phyloP scores from a whole-genome alignment of 2,113 vertebrate genomes.

The Oenanthe oenanthe region DNA sequence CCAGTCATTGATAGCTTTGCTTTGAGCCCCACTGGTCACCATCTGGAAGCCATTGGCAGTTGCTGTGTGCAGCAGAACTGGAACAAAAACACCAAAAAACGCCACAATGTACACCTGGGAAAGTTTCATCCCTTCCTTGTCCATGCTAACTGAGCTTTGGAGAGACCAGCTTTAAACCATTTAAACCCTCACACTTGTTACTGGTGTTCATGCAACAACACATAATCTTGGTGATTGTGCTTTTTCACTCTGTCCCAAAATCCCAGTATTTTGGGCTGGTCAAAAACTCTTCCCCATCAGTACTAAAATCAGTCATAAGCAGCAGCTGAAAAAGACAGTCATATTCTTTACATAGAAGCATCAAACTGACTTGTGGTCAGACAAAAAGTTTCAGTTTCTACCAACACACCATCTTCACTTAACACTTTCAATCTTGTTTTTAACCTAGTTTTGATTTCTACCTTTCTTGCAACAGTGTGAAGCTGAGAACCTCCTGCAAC shows the following conservation, averaged over 20 bases:
- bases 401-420: not conserved
- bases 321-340: not conserved
- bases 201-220: not conserved
- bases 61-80: constrained; percentile 93
- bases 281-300: not conserved
- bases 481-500: not conserved
- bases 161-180: not conserved
- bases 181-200: not conserved
- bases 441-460: not conserved
- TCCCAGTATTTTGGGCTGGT: not conserved
- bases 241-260: not conserved
- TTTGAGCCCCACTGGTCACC: constrained; percentile 96
- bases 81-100: not conserved
- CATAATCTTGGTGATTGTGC: rapidly evolving
- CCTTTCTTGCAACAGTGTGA: not conserved
- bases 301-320: not conserved
- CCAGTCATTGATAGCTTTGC: constrained; percentile 96
- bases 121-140: not conserved
- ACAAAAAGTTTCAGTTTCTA: not conserved
- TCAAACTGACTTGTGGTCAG: not conserved
- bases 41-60: constrained; percentile 99
- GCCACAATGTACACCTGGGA: not conserved
- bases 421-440: not conserved
- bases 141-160: not conserved
- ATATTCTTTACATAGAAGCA: not conserved